A percentile compares a stretch with the other conserved stretches of the same genome.
Conservation (phyloP, 2,113 vertebrate species). For the Alces alces region DNA sequence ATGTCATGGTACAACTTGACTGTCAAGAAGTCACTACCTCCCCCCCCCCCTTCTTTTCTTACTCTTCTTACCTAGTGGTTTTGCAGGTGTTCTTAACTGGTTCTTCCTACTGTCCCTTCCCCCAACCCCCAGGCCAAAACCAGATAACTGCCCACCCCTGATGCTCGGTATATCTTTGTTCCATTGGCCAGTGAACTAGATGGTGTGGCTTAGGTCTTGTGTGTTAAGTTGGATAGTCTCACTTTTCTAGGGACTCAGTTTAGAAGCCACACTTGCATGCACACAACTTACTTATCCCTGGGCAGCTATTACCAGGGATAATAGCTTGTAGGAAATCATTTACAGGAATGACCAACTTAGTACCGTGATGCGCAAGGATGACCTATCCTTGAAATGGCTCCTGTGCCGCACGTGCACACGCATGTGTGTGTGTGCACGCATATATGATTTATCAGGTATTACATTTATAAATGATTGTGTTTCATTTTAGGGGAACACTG, state of each 20-base stretch:
- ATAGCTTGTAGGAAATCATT: not conserved
- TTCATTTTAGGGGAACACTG: not conserved
- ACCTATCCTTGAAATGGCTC: not conserved
- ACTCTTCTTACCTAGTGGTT: not conserved
- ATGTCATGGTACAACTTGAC: not conserved
- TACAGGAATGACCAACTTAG: not conserved
- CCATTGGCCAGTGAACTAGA: not conserved
- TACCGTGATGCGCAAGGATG: not conserved
- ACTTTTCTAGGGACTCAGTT: not conserved
- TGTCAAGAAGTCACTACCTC: not conserved
- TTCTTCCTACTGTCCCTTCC: not conserved
- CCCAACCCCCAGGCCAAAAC: not conserved
- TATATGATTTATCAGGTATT: not conserved
- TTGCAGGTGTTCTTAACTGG: not conserved
- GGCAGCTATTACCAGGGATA: not conserved
- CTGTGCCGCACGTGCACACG: fast-evolving
- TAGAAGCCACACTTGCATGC: not conserved
- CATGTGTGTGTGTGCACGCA: too few relatives aligned
- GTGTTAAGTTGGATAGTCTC: not conserved
- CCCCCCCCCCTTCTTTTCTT: not conserved
- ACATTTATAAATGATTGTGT: not conserved
- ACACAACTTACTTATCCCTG: not conserved
- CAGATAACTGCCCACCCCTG: not conserved
- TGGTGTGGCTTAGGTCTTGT: not conserved
- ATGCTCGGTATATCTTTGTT: not conserved